Evolutionary conservation across 2,888 invertebrate species (phyloP), one percentile per base, ranked within the genome.

Genomic region (Isotomurus palustris): DNA sequence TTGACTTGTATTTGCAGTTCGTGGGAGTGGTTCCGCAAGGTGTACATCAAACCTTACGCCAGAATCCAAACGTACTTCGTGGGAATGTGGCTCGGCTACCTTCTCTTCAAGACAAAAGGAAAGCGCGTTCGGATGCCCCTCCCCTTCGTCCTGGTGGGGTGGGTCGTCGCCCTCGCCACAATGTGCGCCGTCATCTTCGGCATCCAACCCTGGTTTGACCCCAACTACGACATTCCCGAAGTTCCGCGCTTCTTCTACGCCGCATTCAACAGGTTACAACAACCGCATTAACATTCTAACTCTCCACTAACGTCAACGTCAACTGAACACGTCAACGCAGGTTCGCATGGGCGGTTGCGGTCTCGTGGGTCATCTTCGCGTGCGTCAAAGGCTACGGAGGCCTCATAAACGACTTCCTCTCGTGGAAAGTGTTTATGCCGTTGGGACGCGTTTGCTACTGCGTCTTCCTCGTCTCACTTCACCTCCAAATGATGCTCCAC

Each of bases 351-450:
- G 67, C 58, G 6, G 1, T 70, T n/a, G 58, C 61, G 1, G 44
- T 72, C 1, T 52, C 57, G 3, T 72, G 72, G 72, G 56, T 72
- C 6, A 64, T 72, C n/a, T 71, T 71, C 53, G 69, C 70, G 4
- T 72, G 72, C 51, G 58, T 65, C 19, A 69, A 66, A 45, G 72
- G 71, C 10, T 68, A 69, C 54, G 72, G 71, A 24, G 66, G 67
- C 10, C n/a, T 60, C 6, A 40, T 71, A 10, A 69, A 70, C 35
- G 53, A 25, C 14, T 68, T 71, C 32, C 58, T 71, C 3, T 62
- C 62, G 2, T 70, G 70, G 70, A 64, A 51, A 3, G 56, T 48
- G 5, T 71, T 71, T 43, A 58, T 66, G 38, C 71, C 71, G 1
- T 51, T 71, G 41, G 65, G 68, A 29, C 41, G 67, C 36, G 32